Evolutionary conservation across 1,140 invertebrate genomes (phyloP), one percentile per base, ranked within the genome.

Genomic region (Pogonus chalceus): DNA sequence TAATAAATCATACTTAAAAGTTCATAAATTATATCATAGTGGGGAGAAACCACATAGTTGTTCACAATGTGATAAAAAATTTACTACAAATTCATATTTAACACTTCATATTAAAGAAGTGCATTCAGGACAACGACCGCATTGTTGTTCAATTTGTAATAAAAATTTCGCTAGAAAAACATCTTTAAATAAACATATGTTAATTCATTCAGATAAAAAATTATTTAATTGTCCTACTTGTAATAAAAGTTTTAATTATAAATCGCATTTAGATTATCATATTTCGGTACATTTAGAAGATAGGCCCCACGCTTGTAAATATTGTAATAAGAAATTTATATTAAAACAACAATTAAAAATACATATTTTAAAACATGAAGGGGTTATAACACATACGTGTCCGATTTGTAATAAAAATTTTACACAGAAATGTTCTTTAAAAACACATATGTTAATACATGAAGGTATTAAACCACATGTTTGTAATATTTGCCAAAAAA

Each of bases 21-120:
- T 66, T 1, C 66, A 68, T 51, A 52, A 53, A 1, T 58, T 63
- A 14, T 60, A 60, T 43, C 90, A 94, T 69, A 88, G 80, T 53
- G 87, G 80, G n/a, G 76, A 82, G 57, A 88, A 88, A 64, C 90
- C 90, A 7, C 90, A 85, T 66, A 72, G 78, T 52, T 93, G 90
- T 72, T 73, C 79, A 53, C 75, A 78, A 39, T 93, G 90, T 65
- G 78, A 79, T 26, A 95, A 94, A 72, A 58, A 60, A 24, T 70
- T 70, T 58, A 62, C 65, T 2, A 64, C 65, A 16, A 66, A 65
- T 56, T 63, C 63, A 18, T 65, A 66, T 56, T 52, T n/a, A n/a
- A n/a, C n/a, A n/a, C n/a, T n/a, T n/a, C n/a, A n/a, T n/a, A n/a
- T n/a, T n/a, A n/a, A n/a, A n/a, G n/a, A n/a, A n/a, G n/a, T n/a